A percentile compares a stretch with the other conserved stretches of the same genome.
phyloP scores from a whole-genome alignment of 2,888 invertebrate species.

The Polietes domitor region DNA sequence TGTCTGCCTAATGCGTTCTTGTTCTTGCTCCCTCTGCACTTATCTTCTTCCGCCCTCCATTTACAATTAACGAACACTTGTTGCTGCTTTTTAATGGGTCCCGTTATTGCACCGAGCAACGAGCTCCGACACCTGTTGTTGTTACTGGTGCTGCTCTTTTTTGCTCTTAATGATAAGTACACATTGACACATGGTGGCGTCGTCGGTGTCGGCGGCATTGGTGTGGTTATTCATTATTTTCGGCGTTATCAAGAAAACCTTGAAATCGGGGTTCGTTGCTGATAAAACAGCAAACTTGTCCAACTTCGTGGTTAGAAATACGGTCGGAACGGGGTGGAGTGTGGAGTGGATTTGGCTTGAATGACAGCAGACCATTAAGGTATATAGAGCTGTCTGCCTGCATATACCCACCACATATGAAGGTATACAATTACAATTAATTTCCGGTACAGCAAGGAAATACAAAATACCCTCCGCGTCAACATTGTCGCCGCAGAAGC shows the following conservation, averaged over 20 bases:
- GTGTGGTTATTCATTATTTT: not conserved
- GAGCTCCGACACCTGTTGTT: slow-evolving; percentile 61
- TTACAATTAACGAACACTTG: slow-evolving; percentile 36
- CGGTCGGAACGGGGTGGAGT: not conserved
- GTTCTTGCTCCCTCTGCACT: not conserved
- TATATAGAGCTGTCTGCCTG: not conserved
- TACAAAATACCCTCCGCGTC: not conserved
- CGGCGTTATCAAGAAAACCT: slow-evolving; percentile 51
- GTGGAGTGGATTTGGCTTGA: not conserved
- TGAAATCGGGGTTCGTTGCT: slow-evolving; percentile 36
- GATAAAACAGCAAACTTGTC: not conserved
- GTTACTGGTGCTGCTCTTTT: slow-evolving; percentile 10
- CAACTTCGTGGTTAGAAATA: not conserved
- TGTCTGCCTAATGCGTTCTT: slow-evolving; percentile 6
- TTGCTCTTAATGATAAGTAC: slow-evolving; percentile 34
- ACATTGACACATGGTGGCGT: slow-evolving; percentile 25
- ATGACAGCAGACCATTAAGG: not conserved
- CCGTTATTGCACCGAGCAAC: slow-evolving; percentile 51
- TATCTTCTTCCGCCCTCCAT: not conserved
- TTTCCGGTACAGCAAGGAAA: slow-evolving; percentile 27
- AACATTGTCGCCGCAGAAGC: slow-evolving; percentile 6
- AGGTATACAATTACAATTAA: slow-evolving; percentile 32
- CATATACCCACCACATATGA: not conserved
- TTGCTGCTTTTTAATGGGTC: slow-evolving; percentile 43
- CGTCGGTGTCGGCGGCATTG: not conserved